These are phyloP conservation scores for Saccostrea glomerata DNA, from an alignment of 1,140 invertebrate species.

Conservation along the genomic window DNA sequence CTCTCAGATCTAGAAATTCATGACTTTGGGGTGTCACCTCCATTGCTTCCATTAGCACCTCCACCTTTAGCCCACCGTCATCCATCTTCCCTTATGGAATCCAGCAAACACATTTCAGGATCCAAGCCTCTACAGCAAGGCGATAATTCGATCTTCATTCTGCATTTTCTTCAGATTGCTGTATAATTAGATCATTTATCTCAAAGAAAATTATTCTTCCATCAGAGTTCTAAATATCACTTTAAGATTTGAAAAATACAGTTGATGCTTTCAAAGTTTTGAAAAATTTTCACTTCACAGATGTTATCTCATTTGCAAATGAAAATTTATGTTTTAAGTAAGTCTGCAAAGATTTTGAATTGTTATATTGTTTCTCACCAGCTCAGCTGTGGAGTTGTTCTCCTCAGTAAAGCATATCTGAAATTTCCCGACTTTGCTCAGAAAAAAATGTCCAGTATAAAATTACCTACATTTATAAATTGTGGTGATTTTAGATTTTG, in stretches of 20 bases:
- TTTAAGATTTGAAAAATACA: neutral
- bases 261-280: neutral
- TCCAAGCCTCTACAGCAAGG: neutral
- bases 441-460: too few species aligned
- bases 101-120: neutral
- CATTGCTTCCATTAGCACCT: neutral
- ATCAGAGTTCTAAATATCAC: neutral
- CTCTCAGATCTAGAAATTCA: neutral
- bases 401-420: too few species aligned
- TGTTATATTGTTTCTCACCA: too few species aligned
- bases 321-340: neutral
- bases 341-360: neutral
- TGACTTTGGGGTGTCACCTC: neutral
- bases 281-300: neutral
- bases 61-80: neutral
- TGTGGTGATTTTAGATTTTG: too few species aligned
- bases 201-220: neutral
- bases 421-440: too few species aligned
- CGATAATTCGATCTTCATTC: slow-evolving; percentile 23
- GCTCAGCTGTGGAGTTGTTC: too few species aligned
- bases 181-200: slow-evolving; percentile 1
- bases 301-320: neutral
- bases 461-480: too few species aligned
- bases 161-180: neutral
- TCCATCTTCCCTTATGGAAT: slow-evolving; percentile 12